Conservation (phyloP, 30 jellyfish, hydroid and myxozoan genomes). For the Catostylus mosaicus region DNA sequence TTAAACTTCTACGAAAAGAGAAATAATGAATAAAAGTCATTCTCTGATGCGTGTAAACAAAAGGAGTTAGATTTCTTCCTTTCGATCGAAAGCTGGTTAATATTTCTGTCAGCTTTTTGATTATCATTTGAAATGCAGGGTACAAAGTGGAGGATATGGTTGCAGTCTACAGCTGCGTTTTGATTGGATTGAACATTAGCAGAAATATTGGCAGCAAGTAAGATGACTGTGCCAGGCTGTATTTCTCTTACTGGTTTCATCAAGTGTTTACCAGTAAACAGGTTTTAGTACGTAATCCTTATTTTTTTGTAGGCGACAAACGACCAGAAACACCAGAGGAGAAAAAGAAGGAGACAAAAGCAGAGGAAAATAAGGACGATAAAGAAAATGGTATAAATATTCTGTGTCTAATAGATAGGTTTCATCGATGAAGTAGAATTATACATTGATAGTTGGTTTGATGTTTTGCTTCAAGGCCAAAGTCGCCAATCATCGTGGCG, state of each 20-base stretch:
- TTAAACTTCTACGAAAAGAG: not conserved
- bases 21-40: not conserved
- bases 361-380: slow-evolving; percentile 18
- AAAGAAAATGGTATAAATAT: slow-evolving; percentile 17
- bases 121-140: not conserved
- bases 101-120: not conserved
- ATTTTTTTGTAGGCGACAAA: slow-evolving; percentile 9
- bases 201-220: too few species aligned
- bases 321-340: slow-evolving; percentile 21
- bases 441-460: too few species aligned
- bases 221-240: too few species aligned
- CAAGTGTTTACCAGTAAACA: too few species aligned
- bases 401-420: too few species aligned
- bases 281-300: too few species aligned
- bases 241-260: too few species aligned
- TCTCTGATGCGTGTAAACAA: not conserved
- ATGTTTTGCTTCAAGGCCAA: too few species aligned
- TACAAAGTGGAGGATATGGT: not conserved
- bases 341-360: slow-evolving; percentile 3
- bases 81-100: not conserved
- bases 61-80: not conserved
- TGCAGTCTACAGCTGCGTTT: not conserved
- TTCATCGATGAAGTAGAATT: too few species aligned
- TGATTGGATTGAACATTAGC: too few species aligned
- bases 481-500: too few species aligned